These are phyloP conservation scores for Lucilia sericata DNA, from an alignment of 1,140 invertebrate genomes.

Conservation along the genomic window DNA sequence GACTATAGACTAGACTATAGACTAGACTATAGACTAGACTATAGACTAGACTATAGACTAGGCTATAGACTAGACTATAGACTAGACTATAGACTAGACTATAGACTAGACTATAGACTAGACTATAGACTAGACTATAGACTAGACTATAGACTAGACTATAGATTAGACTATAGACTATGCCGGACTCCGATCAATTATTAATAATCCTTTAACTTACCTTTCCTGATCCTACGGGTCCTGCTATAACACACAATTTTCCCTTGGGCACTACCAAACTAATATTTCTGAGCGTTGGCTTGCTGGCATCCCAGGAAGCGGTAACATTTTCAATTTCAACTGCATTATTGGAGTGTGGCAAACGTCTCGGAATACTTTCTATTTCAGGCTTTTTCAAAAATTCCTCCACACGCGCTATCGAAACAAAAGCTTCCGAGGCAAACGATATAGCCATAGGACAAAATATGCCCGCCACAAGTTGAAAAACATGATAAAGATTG, in stretches of 20 bases:
- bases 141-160: too few relatives aligned
- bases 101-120: too few relatives aligned
- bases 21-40: too few relatives aligned
- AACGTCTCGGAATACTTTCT: neutral
- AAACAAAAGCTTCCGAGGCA: conserved; percentile 32
- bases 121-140: too few relatives aligned
- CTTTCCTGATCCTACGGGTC: conserved; percentile 86
- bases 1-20: too few relatives aligned
- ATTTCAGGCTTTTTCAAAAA: conserved; percentile 21
- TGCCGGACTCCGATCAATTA: too few relatives aligned
- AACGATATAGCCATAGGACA: conserved; percentile 40
- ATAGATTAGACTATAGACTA: too few relatives aligned
- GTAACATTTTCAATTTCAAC: conserved; percentile 52
- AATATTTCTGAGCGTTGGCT: conserved; percentile 69
- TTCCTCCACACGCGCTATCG: neutral
- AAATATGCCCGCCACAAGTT: conserved; percentile 20
- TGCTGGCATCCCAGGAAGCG: conserved; percentile 53
- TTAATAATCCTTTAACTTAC: neutral
- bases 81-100: too few relatives aligned
- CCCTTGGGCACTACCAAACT: conserved; percentile 68
- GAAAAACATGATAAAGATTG: conserved; percentile 52
- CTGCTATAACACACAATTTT: conserved; percentile 77
- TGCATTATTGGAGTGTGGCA: neutral
- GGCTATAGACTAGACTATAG: too few relatives aligned
- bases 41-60: too few relatives aligned